Conservation (phyloP, 1,140 invertebrate species). For the Drosophila teissieri region DNA sequence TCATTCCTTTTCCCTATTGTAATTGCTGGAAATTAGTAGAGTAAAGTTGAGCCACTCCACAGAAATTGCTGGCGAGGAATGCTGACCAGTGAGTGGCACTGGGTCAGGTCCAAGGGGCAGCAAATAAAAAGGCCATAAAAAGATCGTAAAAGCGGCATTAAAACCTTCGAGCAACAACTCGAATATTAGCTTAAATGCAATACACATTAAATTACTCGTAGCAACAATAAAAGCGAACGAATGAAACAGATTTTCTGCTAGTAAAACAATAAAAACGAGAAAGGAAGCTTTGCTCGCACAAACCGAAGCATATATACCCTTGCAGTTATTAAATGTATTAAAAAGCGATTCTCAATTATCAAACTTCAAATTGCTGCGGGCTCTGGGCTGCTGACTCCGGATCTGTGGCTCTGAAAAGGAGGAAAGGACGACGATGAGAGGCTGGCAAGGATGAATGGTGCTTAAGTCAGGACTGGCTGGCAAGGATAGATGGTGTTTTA, state of each 20-base stretch:
- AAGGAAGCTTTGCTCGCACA: neutral
- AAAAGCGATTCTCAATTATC: too few relatives aligned
- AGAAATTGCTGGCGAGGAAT: conserved; percentile 7
- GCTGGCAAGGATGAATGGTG: conserved; percentile 35
- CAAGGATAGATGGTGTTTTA: conserved; percentile 46
- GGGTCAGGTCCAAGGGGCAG: conserved; percentile 40
- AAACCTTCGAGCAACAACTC: conserved; percentile 58
- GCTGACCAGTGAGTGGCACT: conserved; percentile 7
- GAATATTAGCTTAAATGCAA: conserved; percentile 83
- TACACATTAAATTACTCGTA: conserved; percentile 78
- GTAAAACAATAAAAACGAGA: conserved; percentile 72
- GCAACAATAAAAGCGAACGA: conserved; percentile 76
- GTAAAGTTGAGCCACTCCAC: conserved; percentile 52
- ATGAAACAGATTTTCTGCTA: conserved; percentile 83
- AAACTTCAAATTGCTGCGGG: too few relatives aligned
- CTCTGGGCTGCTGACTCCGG: too few relatives aligned
- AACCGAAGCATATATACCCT: too few relatives aligned
- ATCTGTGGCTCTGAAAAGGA: too few relatives aligned
- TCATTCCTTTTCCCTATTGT: conserved; percentile 28
- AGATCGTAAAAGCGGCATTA: conserved; percentile 72
- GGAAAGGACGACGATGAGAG: conserved; percentile 28
- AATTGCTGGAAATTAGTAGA: conserved; percentile 76
- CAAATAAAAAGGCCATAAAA: conserved; percentile 78
- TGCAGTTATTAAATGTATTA: too few relatives aligned
- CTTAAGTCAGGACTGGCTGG: conserved; percentile 51